Base-by-base conservation (phyloP, 2,888 invertebrate genomes). In the Peribatodes rhomboidaria region DNA sequence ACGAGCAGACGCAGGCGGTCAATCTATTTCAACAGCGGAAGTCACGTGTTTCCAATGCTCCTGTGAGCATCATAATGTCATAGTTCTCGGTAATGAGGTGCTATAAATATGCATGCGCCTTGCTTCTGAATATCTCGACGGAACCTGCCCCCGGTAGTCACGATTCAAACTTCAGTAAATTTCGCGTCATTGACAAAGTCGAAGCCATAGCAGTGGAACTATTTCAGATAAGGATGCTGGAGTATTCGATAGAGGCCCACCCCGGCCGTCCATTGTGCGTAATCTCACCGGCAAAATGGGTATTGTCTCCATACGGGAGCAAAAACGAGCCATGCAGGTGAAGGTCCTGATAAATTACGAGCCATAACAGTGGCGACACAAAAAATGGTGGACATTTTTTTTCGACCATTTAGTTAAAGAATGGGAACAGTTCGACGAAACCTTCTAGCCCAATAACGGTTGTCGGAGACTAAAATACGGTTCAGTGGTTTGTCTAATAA, bases 1-100 rank as follows among this genome's bases (percentile, higher is more conserved):
- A 58, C 46, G 35, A 67, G 62, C 59, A 76, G 73, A 76, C 74
- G 76, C 79, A 78, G 75, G 67, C 76, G 52, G 74, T 81, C 78
- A 75, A 72, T 87, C 87, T 87, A 88, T 89, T 89, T 90, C 78
- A 83, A 85, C 83, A 83, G 70, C 89, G 90, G 90, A 89, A 89
- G 87, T 90, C 88, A 87, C 89, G 87, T 83, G 86, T 80, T 76
- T 68, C 75, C 79, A 79, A 61, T 76, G 82, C 74, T 81, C 71
- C 72, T 76, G 83, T 78, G 79, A 83, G 85, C 86, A 87, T 82
- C 82, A 80, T 84, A 89, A 87, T 86, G 86, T 86, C 85, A 84
- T 81, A 83, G 79, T 89, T 89, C 89, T 78, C 74, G 76, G 90
- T 89, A 90, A 78, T 70, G 80, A 81, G 74, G 72, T 71, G 80